These are phyloP conservation scores for Calosoma granatense DNA, from an alignment of 1,140 invertebrate genomes.

Conservation along the genomic window DNA sequence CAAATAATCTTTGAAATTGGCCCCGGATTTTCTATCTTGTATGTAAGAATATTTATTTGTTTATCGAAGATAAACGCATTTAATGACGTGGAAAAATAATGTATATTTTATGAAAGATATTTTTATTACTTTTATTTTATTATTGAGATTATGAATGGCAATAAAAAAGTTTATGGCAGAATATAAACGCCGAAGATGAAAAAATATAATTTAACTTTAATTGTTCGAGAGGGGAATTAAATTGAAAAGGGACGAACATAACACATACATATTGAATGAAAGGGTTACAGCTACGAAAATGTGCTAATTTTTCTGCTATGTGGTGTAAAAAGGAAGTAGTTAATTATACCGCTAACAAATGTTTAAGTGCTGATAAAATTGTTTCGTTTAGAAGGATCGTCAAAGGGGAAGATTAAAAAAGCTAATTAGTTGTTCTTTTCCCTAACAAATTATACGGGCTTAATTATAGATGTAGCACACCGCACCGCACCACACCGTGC, in stretches of 20 bases:
- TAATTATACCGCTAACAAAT: background rate
- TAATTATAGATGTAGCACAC: background rate
- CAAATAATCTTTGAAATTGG: too few species aligned
- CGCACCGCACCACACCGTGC: too few species aligned
- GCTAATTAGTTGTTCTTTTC: background rate
- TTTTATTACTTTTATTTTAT: too few species aligned
- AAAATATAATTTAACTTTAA: too few species aligned
- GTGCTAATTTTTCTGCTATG: background rate
- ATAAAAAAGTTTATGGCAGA: background rate
- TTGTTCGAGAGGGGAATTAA: background rate
- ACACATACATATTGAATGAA: too few species aligned
- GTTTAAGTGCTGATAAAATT: background rate
- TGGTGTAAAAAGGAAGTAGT: too few species aligned
- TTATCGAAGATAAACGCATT: too few species aligned
- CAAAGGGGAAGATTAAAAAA: background rate
- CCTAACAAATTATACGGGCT: background rate
- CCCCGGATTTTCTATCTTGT: too few species aligned
- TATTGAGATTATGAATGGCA: background rate
- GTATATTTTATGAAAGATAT: too few species aligned
- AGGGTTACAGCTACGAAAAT: background rate
- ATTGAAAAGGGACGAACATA: background rate
- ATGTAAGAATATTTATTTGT: too few species aligned
- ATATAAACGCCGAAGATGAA: too few species aligned
- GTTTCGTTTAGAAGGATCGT: background rate
- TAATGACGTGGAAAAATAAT: too few species aligned